A percentile compares a stretch with the other conserved stretches of the same genome.
phyloP scores from a whole-genome alignment of 2,113 vertebrate genomes.

The Poeciliopsis occidentalis region DNA sequence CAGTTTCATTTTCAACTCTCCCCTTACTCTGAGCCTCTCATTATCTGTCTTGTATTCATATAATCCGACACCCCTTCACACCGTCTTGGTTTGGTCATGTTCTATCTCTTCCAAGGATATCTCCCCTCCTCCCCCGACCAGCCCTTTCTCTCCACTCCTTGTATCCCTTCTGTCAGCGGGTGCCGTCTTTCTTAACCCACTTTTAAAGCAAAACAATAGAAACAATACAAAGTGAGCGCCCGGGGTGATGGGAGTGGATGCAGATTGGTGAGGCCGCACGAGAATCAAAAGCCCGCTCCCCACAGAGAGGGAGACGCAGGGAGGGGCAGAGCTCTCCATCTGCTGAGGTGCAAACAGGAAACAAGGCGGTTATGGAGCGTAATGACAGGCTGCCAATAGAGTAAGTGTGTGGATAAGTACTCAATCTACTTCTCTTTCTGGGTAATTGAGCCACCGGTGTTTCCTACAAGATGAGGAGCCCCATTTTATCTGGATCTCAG shows the following conservation, averaged over 20 bases:
- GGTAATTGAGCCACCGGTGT: not conserved
- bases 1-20: not conserved
- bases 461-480: too few relatives aligned
- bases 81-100: constrained; percentile 35
- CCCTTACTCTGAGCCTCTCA: not conserved
- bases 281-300: constrained; percentile 73
- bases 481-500: not conserved
- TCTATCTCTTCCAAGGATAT: constrained; percentile 15
- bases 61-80: constrained; percentile 30
- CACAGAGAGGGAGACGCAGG: constrained; percentile 43
- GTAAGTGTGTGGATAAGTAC: not conserved
- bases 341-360: constrained; percentile 59
- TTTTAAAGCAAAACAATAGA: constrained; percentile 73
- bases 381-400: not conserved
- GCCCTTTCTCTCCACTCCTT: constrained; percentile 1
- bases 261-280: constrained; percentile 52
- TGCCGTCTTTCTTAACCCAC: constrained; percentile 71
- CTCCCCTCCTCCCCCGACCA: too few relatives aligned
- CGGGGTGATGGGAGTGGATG: constrained; percentile 60
- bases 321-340: constrained; percentile 71
- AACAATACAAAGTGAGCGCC: constrained; percentile 68
- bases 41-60: constrained; percentile 48
- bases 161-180: constrained; percentile 45
- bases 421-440: not conserved
- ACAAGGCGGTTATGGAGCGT: not conserved